Percentiles rank a stretch among this genome's conserved stretches.
phyloP scores from a whole-genome alignment of 1,140 invertebrate genomes.

The Ruditapes philippinarum region DNA sequence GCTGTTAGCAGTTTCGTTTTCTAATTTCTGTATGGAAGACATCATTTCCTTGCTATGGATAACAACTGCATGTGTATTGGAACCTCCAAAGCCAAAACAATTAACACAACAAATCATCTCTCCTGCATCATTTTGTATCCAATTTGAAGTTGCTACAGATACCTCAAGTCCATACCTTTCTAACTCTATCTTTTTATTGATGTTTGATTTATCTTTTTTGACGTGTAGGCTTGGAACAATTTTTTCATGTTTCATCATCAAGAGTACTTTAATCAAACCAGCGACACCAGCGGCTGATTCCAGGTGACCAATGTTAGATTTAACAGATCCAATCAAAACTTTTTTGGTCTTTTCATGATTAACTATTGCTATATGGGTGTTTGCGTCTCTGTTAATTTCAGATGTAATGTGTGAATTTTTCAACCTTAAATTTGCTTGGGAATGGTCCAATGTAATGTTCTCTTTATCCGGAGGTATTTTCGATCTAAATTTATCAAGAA shows the following conservation, averaged over 20 bases:
- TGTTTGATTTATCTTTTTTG: slow-evolving; percentile 84
- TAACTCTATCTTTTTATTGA: slow-evolving; percentile 70
- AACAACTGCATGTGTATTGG: slow-evolving; percentile 42
- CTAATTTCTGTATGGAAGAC: neutral
- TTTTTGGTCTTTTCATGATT: neutral
- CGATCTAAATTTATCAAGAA: neutral
- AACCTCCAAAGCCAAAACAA: slow-evolving; percentile 65
- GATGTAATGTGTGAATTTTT: neutral
- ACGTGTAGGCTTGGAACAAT: slow-evolving; percentile 73
- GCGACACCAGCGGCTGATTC: slow-evolving; percentile 97
- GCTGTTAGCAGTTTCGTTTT: neutral
- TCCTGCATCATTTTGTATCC: slow-evolving; percentile 83
- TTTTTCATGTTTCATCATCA: slow-evolving; percentile 74
- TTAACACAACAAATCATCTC: slow-evolving; percentile 22
- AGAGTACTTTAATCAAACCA: slow-evolving; percentile 92
- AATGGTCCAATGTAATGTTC: too few species aligned
- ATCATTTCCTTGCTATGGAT: neutral
- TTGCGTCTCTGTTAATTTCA: neutral
- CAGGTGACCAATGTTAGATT: slow-evolving; percentile 85
- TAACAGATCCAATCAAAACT: slow-evolving; percentile 74
- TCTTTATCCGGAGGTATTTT: neutral
- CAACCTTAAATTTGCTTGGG: neutral
- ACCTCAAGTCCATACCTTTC: slow-evolving; percentile 42
- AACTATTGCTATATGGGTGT: neutral
- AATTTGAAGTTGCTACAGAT: slow-evolving; percentile 93